Evolutionary conservation across 2,888 invertebrate species (phyloP), one percentile per base, ranked within the genome.

Genomic region (Chrysolina oricalcia): DNA sequence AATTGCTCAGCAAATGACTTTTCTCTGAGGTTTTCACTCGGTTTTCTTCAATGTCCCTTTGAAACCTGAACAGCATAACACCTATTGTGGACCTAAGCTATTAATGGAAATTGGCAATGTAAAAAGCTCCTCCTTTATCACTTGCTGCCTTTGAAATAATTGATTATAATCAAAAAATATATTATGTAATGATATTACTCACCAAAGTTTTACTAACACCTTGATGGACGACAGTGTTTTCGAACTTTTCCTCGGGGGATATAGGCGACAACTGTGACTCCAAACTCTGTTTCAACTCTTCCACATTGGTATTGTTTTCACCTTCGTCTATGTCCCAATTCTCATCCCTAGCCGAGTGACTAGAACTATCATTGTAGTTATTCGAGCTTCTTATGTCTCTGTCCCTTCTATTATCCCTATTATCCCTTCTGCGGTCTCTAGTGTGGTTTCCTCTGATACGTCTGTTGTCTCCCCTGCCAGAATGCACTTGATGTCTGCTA

Each of bases 191-290:
- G 21, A n/a, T n/a, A 13, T 40, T 15, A 70, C 76, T 76, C 70
- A 81, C 81, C 78, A 81, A 75, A 73, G 75, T 72, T 21, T 75
- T 40, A 19, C 53, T 75, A 62, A 72, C 73, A 23, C 70, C 64
- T 10, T 67, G 56, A 23, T 72, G 69, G 1, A 72, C 72, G 41
- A 59, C 64, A 65, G 72, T 80, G 77, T 78, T 74, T 53, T 69
- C 75, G 70, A 80, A 74, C 46, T 80, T 74, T 72, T 75, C 72
- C 67, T 78, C 76, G 21, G 68, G 50, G 13, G 85, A 83, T 17
- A 84, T 82, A n/a, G 86, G 85, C 0, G 86, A 84, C 62, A 85
- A 73, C 64, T 82, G 84, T 21, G 81, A 79, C 75, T 86, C 85
- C 41, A 83, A 77, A 73, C 81, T 83, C 13, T 81, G 77, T 21